Conservation (phyloP, 37 sponge, comb jelly and placozoan genomes). For the Cladorhizidae sp. region DNA sequence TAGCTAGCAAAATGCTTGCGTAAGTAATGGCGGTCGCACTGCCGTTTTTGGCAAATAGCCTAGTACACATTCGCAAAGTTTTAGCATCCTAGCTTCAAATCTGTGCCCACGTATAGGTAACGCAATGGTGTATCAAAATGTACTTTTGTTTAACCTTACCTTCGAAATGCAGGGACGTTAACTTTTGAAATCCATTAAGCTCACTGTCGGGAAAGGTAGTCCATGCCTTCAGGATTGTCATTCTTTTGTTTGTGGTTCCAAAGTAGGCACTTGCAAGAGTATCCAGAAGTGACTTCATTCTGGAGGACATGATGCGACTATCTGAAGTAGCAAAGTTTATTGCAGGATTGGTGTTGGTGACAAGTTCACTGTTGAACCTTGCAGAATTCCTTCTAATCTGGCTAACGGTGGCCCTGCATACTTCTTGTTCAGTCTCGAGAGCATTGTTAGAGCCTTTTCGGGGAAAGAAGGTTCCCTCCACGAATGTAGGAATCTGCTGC, state of each 20-base stretch:
- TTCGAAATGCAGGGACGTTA: constrained; percentile 80
- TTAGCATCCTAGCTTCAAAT: too few relatives aligned
- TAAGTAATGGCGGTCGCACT: too few relatives aligned
- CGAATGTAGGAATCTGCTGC: constrained; percentile 36
- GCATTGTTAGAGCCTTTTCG: constrained; percentile 2
- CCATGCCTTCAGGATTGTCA: constrained; percentile 57
- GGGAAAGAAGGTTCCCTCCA: constrained; percentile 49
- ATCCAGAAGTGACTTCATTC: constrained; percentile 51
- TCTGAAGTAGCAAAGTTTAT: constrained; percentile 38
- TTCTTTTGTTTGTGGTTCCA: background rate
- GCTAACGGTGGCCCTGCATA: constrained; percentile 55
- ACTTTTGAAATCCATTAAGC: background rate
- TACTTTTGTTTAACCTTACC: constrained; percentile 37
- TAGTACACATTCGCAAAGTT: too few relatives aligned
- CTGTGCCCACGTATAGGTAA: background rate
- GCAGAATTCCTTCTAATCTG: constrained; percentile 52
- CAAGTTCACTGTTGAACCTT: constrained; percentile 52
- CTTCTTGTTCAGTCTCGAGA: constrained; percentile 19
- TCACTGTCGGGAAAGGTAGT: constrained; percentile 17
- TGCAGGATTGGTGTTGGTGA: constrained; percentile 39
- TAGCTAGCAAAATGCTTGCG: too few relatives aligned
- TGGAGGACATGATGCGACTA: constrained; percentile 66
- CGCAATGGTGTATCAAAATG: too few relatives aligned
- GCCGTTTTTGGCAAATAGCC: too few relatives aligned
- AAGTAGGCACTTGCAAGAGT: constrained; percentile 13